Base-by-base conservation (phyloP, 2,113 vertebrate genomes). In the Pterocles orientalis region DNA sequence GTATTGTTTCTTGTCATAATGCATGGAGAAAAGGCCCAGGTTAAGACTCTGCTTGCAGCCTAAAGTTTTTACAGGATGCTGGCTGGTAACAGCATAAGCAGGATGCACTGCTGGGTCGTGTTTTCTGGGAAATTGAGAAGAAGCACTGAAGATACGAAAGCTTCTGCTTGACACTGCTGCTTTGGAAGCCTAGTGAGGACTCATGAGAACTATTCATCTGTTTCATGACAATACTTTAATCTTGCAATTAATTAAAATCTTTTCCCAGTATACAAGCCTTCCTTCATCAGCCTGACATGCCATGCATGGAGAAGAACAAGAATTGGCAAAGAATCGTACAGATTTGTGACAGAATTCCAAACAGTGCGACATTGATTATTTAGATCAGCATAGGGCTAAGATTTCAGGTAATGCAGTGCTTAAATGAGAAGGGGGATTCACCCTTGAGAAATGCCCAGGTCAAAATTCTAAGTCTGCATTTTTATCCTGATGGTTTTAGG, bases 241-340 rank as follows among this genome's bases (percentile, higher is more conserved):
- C 95, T 97, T 95, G 80, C 95, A 96, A 96, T 97, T 97, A 97
- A 97, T 97, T 97, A 97, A 97, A 97, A 94, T 76, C 94, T 96
- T 97, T 94, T 92, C 96, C 92, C 95, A 91, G 90, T 92, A 8
- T 84, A 87, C 90, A 86, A 94, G 70, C 25, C 87, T 97, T 94
- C 84, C 77, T 96, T 97, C 95, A 83, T 95, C 84, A 90, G 73
- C 87, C 58, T 97, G 95, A 94, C 91, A 90, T 79, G 73, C 79
- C 60, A 23, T 57, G 83, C 92, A 64, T 85, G 54, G 88, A 80
- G 91, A 88, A 86, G 79, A 94, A 84, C 82, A 90, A 92, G 86
- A 94, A 83, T 25, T 93, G 92, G 91, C 88, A 94, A 92, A 91
- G 87, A 94, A 82, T 87, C 4, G 3, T 79, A 71, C 60, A 96